A percentile compares a stretch with the other conserved stretches of the same genome.
Evolutionary conservation across 2,113 vertebrate genomes (phyloP).

Genomic region (Gnathonemus echidnorhynchus): DNA sequence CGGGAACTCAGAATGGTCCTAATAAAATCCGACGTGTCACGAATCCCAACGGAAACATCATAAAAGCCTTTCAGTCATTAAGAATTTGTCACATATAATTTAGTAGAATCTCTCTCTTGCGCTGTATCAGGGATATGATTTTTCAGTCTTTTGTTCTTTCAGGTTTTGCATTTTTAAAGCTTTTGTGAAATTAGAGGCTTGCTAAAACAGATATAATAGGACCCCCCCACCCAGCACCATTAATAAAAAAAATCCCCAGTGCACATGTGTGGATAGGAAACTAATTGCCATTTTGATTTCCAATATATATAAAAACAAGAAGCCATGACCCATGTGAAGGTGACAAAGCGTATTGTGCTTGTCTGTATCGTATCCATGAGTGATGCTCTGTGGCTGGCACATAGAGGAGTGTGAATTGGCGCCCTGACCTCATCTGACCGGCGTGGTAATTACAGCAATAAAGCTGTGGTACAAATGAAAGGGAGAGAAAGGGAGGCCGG

Average conservation of each 20-base stretch:
- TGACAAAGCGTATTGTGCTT: background rate
- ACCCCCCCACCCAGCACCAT: background rate
- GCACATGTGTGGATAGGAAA: background rate
- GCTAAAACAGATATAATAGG: background rate
- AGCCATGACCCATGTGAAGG: background rate
- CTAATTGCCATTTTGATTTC: background rate
- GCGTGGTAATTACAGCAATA: background rate
- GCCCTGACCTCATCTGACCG: background rate
- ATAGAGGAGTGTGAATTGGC: background rate
- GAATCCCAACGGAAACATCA: background rate
- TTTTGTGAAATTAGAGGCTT: background rate
- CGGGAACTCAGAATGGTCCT: background rate
- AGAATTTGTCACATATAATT: background rate
- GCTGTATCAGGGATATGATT: background rate
- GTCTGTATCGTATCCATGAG: background rate
- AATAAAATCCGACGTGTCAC: background rate
- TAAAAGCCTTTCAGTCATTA: background rate
- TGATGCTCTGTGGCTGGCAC: background rate
- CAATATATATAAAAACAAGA: background rate
- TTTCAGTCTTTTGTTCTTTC: background rate
- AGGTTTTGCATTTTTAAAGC: constrained; percentile 1
- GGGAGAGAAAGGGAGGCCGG: background rate
- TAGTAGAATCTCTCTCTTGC: background rate
- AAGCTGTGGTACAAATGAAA: background rate
- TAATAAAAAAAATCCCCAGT: background rate